phyloP scores from a whole-genome alignment of 2,888 invertebrate genomes.

The Neelides folsomi region DNA sequence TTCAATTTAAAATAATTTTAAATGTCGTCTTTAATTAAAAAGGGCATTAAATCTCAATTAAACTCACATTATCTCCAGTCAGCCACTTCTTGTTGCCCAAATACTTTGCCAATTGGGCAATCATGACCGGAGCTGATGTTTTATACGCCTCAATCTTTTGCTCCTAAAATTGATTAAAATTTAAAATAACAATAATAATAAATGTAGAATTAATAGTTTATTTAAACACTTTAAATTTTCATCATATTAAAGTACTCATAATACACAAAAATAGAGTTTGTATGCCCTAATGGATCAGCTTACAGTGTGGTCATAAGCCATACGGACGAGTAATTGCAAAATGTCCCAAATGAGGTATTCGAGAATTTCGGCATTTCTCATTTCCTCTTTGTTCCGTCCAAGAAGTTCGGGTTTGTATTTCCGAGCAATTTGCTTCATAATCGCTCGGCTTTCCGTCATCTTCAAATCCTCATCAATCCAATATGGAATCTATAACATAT shows the following conservation, averaged over 20 bases:
- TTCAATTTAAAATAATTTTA: no score
- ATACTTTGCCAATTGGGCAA: background rate
- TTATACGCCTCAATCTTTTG: no score
- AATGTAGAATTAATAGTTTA: no score
- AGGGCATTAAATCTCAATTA: no score
- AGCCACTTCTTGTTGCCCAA: constrained; percentile 37
- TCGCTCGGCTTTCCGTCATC: constrained; percentile 39
- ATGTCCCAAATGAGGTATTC: constrained; percentile 39
- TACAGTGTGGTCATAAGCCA: constrained; percentile 36
- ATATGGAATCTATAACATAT: constrained; percentile 34
- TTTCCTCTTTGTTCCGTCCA: constrained; percentile 37
- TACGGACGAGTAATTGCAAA: constrained; percentile 35
- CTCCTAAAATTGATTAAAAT: no score
- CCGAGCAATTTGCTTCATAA: constrained; percentile 38
- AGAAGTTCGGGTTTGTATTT: constrained; percentile 37
- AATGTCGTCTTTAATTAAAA: no score
- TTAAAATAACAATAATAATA: no score
- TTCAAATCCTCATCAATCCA: constrained; percentile 39
- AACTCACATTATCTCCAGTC: constrained; percentile 36
- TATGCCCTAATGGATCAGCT: no score
- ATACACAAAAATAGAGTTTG: no score
- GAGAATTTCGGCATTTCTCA: constrained; percentile 36
- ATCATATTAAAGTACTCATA: no score
- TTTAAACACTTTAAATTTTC: no score
- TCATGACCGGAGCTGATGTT: no score